Evolutionary conservation across 1,140 invertebrate species (phyloP).

Genomic region (Brachionus manjavacas): DNA sequence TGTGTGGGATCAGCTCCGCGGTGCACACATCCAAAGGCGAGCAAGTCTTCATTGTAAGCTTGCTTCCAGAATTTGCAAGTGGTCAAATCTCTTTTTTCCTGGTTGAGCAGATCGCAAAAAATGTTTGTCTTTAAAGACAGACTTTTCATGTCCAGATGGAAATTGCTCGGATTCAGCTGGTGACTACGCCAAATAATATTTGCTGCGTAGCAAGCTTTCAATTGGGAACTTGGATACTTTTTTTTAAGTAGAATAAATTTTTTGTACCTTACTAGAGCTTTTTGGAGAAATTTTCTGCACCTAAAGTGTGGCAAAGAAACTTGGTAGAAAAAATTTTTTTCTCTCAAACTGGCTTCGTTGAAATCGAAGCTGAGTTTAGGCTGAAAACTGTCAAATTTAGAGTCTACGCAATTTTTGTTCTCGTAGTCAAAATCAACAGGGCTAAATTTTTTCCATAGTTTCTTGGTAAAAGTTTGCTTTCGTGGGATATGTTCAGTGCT

Average conservation of each 20-base stretch:
- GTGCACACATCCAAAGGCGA: neutral
- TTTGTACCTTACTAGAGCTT: slow-evolving; percentile 56
- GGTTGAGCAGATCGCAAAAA: neutral
- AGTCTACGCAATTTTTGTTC: neutral
- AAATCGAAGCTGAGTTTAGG: slow-evolving; percentile 51
- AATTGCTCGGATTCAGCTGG: slow-evolving; percentile 57
- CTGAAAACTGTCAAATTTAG: neutral
- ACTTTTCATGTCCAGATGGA: slow-evolving; percentile 53
- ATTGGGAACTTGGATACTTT: slow-evolving; percentile 53
- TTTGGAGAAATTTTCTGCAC: slow-evolving; percentile 54
- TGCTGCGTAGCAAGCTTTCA: slow-evolving; percentile 60
- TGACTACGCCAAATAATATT: slow-evolving; percentile 60
- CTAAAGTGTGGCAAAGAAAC: slow-evolving; percentile 60
- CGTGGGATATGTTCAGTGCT: slow-evolving; percentile 45
- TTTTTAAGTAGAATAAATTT: slow-evolving; percentile 49
- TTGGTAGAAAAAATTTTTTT: slow-evolving; percentile 56
- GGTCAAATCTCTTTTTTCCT: neutral
- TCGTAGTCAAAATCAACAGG: neutral
- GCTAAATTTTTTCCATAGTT: slow-evolving; percentile 42
- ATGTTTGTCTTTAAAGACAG: slow-evolving; percentile 43
- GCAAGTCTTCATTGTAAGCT: neutral
- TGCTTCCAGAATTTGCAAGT: neutral
- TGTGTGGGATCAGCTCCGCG: neutral
- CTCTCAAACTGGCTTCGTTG: slow-evolving; percentile 53
- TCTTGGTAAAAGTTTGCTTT: slow-evolving; percentile 3